Conservation (phyloP, 2,113 vertebrate genomes). For the Heloderma charlesbogerti region DNA sequence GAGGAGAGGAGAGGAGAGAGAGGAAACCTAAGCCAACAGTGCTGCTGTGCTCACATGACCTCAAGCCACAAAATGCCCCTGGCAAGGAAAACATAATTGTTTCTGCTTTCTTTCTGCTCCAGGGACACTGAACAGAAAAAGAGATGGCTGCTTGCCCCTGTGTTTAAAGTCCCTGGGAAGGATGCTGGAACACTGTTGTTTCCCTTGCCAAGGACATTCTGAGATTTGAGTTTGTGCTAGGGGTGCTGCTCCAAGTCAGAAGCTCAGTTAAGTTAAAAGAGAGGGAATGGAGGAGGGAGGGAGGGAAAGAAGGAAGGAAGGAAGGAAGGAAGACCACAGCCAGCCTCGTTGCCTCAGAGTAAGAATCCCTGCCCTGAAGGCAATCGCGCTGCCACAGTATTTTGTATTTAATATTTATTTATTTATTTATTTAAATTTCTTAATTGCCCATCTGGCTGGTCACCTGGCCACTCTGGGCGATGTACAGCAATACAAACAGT, state of each 20-base stretch:
- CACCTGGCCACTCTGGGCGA: no score
- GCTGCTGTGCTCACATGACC: no score
- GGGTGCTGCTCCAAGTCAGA: neutral
- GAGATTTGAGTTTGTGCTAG: neutral
- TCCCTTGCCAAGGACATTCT: neutral
- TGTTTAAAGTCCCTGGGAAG: no score
- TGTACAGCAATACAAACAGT: no score
- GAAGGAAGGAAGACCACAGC: neutral
- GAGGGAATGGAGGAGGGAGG: neutral
- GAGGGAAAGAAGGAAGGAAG: neutral
- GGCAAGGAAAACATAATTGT: no score
- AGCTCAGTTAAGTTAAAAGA: neutral
- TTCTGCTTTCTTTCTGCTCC: no score
- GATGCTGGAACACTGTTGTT: neutral
- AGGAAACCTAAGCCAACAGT: no score
- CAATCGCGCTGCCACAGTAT: neutral
- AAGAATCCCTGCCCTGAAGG: neutral
- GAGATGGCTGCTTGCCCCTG: no score
- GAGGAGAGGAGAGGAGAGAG: neutral
- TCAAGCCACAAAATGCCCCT: no score
- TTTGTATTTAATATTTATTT: slow-evolving; percentile 6
- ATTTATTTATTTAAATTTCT: no score
- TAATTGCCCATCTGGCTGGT: no score
- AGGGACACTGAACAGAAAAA: no score
- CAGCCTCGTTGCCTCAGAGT: neutral